These are phyloP conservation scores for Aurelia sp. DNA, from an alignment of 30 jellyfish, hydroid and myxozoan species.

Conservation along the genomic window DNA sequence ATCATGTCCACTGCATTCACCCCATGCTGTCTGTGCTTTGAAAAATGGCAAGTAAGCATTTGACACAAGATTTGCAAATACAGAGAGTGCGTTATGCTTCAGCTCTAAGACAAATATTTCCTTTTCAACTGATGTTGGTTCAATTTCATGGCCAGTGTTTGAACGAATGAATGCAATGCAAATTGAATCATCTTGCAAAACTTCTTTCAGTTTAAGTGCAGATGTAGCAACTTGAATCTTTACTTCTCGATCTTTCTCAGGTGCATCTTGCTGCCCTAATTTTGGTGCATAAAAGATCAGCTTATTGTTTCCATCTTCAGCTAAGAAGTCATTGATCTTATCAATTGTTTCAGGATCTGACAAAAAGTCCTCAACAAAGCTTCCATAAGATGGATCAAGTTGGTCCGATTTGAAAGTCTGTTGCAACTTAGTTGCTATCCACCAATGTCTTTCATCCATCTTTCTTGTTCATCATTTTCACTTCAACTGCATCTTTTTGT, in stretches of 20 bases:
- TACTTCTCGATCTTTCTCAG: constrained; percentile 6
- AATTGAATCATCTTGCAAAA: constrained; percentile 35
- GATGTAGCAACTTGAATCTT: constrained; percentile 64
- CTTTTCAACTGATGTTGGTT: constrained; percentile 63
- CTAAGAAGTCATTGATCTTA: constrained; percentile 56
- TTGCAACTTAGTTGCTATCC: constrained; percentile 82
- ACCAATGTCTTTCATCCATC: constrained; percentile 95
- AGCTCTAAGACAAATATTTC: constrained; percentile 75
- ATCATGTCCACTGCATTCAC: constrained; percentile 62
- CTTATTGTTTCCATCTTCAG: constrained; percentile 50
- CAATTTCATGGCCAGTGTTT: constrained; percentile 55
- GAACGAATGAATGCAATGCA: constrained; percentile 57
- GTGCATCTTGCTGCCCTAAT: constrained; percentile 3
- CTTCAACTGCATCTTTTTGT: neutral
- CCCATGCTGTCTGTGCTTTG: constrained; percentile 63
- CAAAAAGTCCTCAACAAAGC: constrained; percentile 70
- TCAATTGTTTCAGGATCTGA: constrained; percentile 70
- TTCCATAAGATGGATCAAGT: constrained; percentile 30
- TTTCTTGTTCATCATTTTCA: neutral
- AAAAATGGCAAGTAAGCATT: constrained; percentile 53
- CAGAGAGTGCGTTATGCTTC: constrained; percentile 57
- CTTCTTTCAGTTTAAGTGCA: constrained; percentile 43
- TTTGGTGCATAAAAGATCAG: constrained; percentile 55
- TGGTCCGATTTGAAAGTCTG: constrained; percentile 64
- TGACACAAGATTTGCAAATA: constrained; percentile 45